A percentile compares a stretch with the other conserved stretches of the same genome.
Evolutionary conservation across 2,797 vertebrate genomes (phyloP).

Genomic region (Adelosebastes latens): DNA sequence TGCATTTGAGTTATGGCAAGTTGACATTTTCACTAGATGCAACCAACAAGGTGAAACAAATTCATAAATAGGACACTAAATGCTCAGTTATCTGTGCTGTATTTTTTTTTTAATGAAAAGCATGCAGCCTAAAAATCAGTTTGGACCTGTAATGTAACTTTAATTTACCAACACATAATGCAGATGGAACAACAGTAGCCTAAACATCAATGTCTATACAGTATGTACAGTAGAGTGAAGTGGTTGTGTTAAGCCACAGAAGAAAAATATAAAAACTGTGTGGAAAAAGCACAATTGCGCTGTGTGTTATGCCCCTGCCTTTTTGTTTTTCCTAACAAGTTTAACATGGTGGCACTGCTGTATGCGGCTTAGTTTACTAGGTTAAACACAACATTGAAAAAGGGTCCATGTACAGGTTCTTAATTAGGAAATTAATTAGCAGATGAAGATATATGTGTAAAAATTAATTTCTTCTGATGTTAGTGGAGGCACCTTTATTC

Average conservation of each 20-base stretch:
- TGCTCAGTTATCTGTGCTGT: neutral
- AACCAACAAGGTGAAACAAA: slow-evolving; percentile 17
- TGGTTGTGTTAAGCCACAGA: neutral
- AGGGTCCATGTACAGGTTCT: neutral
- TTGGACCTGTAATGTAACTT: neutral
- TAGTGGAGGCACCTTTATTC: too few relatives aligned
- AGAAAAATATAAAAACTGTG: neutral
- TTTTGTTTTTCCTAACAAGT: neutral
- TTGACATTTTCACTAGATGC: slow-evolving; percentile 36
- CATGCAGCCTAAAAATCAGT: neutral
- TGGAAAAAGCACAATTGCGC: neutral
- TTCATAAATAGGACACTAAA: neutral
- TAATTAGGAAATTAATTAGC: neutral
- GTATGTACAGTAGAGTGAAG: neutral
- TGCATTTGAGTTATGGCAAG: slow-evolving; percentile 5
- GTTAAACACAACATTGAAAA: too few relatives aligned
- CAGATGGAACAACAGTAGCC: neutral
- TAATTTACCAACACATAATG: neutral
- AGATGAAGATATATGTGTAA: neutral
- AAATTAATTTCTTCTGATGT: neutral
- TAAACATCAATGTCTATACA: neutral
- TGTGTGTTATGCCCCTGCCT: too few relatives aligned
- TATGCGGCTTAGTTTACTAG: neutral
- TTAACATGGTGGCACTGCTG: neutral
- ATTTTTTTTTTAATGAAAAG: neutral